Conservation (phyloP, 2,888 invertebrate species). For the Lithophane socia region DNA sequence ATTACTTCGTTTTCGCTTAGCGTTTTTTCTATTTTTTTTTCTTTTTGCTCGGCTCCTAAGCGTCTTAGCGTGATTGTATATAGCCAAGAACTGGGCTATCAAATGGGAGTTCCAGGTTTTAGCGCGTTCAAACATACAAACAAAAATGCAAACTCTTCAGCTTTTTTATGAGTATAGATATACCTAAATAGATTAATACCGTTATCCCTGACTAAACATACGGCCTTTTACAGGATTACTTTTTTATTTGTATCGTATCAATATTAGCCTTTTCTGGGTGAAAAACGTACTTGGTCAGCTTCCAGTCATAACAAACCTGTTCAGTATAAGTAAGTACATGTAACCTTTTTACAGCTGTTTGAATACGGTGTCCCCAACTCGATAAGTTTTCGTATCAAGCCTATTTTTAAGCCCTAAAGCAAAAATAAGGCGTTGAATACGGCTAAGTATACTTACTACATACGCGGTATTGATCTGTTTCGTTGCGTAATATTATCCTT, state of each 20-base stretch:
- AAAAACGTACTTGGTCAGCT: neutral
- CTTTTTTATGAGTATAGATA: too few relatives aligned
- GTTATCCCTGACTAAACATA: too few relatives aligned
- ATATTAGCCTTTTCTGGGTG: neutral
- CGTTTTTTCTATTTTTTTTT: too few relatives aligned
- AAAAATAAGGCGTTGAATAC: neutral
- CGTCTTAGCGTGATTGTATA: too few relatives aligned
- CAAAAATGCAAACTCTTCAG: too few relatives aligned
- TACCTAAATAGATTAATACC: too few relatives aligned
- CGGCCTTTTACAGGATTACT: neutral
- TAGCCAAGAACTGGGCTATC: too few relatives aligned
- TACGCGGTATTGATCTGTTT: neutral
- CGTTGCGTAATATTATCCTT: too few relatives aligned
- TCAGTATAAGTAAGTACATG: neutral
- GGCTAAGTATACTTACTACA: slow-evolving; percentile 1
- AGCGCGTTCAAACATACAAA: too few relatives aligned
- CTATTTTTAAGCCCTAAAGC: slow-evolving; percentile 21
- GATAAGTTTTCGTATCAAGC: neutral
- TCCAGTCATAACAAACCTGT: slow-evolving; percentile 26
- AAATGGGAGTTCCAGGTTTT: too few relatives aligned
- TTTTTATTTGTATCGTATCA: neutral
- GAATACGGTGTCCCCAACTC: slow-evolving; percentile 7
- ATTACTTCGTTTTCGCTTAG: too few relatives aligned
- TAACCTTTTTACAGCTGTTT: slow-evolving; percentile 20
- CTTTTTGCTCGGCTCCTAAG: too few relatives aligned